These are phyloP conservation scores for Odontamblyopus lacepedii DNA, from an alignment of 2,797 vertebrate species.

Conservation along the genomic window DNA sequence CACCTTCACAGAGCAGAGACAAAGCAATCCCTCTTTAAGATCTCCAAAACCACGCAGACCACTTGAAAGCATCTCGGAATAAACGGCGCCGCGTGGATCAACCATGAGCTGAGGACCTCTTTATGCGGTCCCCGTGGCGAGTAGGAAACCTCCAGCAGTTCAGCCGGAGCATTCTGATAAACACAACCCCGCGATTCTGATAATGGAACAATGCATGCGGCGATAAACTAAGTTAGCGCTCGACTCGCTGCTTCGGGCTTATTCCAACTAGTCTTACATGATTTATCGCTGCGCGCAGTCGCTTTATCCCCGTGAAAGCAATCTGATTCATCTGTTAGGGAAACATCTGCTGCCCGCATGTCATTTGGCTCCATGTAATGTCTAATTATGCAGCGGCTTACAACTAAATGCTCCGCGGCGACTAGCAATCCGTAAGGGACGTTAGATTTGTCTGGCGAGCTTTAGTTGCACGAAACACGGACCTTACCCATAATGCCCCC, in stretches of 20 bases:
- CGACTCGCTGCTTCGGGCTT: conserved; percentile 19
- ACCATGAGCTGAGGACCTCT: conserved; percentile 14
- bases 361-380: neutral
- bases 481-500: too few species aligned
- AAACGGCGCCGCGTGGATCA: conserved; percentile 13
- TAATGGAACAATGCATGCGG: conserved; percentile 31
- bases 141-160: conserved; percentile 14
- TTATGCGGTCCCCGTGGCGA: conserved; percentile 22
- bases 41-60: neutral
- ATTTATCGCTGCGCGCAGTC: conserved; percentile 11
- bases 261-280: conserved; percentile 15
- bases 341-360: conserved; percentile 30
- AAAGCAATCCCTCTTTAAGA: neutral
- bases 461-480: too few species aligned
- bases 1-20: neutral
- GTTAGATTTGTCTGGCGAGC: neutral
- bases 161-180: conserved; percentile 2
- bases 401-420: neutral
- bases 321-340: conserved; percentile 24
- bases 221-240: conserved; percentile 34
- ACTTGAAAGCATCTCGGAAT: neutral
- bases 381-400: neutral
- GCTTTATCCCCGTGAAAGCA: conserved; percentile 22
- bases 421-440: neutral
- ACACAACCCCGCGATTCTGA: conserved; percentile 21